Evolutionary conservation across 2,888 invertebrate genomes (phyloP), one percentile per base, ranked within the genome.

Genomic region (Lithophane ornitopus): DNA sequence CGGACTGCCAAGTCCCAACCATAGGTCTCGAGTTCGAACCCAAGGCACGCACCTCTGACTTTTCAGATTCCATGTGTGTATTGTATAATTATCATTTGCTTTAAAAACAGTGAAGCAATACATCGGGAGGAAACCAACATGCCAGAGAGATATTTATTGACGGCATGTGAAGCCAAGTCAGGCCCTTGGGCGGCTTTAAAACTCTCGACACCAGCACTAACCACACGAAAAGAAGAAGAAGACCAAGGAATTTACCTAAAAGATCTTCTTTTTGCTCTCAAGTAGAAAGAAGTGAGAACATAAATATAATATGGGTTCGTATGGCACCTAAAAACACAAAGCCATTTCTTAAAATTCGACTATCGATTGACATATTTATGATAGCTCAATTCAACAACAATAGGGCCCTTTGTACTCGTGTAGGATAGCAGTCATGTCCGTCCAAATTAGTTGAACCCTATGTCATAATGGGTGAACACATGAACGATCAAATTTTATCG

Each of bases 361-460:
- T 56, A 65, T 78, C 58, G 68, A 74, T 79, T 81, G 63, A 28
- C 62, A 68, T 74, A 67, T 34, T 62, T 63, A 74, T n/a, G 67
- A 63, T 67, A 26, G 54, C 26, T 81, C 63, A 69, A 81, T 66
- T 69, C 34, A 65, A 69, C 65, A 76, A 76, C 65, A 76, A 76
- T 81, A 56, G 54, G 26, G 16, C 41, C 19, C 56, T 49, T 34
- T 44, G 28, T 22, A 65, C 49, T 41, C 2, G 34, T 28, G 8
- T 56, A 61, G 26, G 28, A 62, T 54, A 52, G 7, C 52, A 28
- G 39, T 54, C 12, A 28, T 28, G 28, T 46, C 39, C 58, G 52
- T 46, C 28, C n/a, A 61, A 54, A 61, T 58, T 34, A 41, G 49
- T 39, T 49, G n/a, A 74, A 41, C 49, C 26, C 28, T 58, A 8